A percentile compares a stretch with the other conserved stretches of the same genome.
Conservation (phyloP, 2,797 vertebrate species). For the Petrocephalus schoutedeni region DNA sequence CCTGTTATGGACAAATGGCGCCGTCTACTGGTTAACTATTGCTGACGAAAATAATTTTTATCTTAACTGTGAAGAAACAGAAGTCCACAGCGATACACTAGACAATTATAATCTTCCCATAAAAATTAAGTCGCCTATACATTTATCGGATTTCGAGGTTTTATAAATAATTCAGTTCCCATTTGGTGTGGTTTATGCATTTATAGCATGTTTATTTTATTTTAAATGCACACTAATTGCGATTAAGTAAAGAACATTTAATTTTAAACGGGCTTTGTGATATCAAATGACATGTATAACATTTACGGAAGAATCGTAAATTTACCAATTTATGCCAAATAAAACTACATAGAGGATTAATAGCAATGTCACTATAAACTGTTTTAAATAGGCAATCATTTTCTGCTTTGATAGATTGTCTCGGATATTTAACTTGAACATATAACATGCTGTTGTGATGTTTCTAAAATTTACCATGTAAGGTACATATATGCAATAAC, state of each 20-base stretch:
- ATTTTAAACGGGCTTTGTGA: neutral
- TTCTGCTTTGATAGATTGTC: neutral
- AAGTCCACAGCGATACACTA: neutral
- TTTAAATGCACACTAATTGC: neutral
- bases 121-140: neutral
- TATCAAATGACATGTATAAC: neutral
- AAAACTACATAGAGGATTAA: neutral
- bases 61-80: constrained; percentile 10
- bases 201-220: constrained; percentile 10
- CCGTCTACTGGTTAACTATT: constrained; percentile 55
- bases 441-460: neutral
- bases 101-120: constrained; percentile 9
- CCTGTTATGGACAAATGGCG: constrained; percentile 56
- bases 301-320: neutral
- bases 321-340: neutral
- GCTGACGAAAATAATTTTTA: neutral
- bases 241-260: neutral
- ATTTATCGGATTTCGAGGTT: constrained; percentile 10
- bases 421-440: neutral
- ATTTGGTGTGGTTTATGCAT: constrained; percentile 10
- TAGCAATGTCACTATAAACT: neutral
- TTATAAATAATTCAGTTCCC: constrained; percentile 9
- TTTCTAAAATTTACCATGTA: neutral
- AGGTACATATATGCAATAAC: neutral
- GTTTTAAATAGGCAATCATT: constrained; percentile 1